Base-by-base conservation (phyloP, 2,797 vertebrate genomes). In the Eulemur rubriventer region DNA sequence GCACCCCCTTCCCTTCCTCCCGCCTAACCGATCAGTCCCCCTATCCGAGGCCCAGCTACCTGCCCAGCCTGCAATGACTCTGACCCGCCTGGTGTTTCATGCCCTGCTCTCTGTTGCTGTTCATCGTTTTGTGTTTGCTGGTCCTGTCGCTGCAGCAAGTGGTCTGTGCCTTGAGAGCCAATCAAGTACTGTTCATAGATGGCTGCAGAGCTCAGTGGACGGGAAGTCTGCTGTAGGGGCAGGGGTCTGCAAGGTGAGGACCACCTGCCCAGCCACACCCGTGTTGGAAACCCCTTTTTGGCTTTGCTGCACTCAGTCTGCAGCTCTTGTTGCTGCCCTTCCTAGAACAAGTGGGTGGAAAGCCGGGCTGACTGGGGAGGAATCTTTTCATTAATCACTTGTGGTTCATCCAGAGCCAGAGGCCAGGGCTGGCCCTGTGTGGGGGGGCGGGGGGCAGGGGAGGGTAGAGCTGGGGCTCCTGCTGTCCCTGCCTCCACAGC, bases 81-180 rank as follows among this genome's bases (percentile, higher is more conserved):
- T 30, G 48, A 69, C 12, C 12, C 4, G 0, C 0, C 0, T 7
- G 65, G 18, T 52, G 35, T 65, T 16, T 30, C 4, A 4, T 41
- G 28, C 61, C 22, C 22, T 10, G 18, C 20, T 2, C 76, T 65
- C n/a, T 6, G 18, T 7, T n/a, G 10, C n/a, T 70, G 50, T 16
- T 30, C n/a, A 55, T 30, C 4, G 7, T 18, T 35, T 35, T 72
- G 35, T 26, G 18, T 41, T 63, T 11, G 70, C 3, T 13, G 41
- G 0, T 22, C 26, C 8, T 14, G 69, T 38, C 46, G 33, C 22
- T 75, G 50, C 67, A 59, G 10, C 13, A 6, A 16, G 70, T 57
- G 16, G 50, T 35, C 57, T 63, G 8, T 30, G 20, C 43, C 46
- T 50, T 43, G 84, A 69, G 48, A 41, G 12, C 43, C 35, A 75